Conservation (phyloP, 2,797 vertebrate genomes). For the Anisognathus igniventris region DNA sequence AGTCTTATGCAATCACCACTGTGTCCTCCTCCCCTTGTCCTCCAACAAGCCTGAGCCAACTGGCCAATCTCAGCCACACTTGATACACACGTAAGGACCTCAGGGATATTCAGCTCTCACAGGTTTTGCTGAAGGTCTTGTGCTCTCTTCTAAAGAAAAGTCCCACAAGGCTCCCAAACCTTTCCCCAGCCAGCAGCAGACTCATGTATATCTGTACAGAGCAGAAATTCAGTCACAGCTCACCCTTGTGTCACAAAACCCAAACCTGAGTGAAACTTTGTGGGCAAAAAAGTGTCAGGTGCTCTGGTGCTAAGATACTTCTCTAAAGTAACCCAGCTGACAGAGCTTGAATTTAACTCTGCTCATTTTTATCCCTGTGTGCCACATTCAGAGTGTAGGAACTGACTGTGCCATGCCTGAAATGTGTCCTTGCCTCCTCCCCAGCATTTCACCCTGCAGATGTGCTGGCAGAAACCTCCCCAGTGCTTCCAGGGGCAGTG, state of each 20-base stretch:
- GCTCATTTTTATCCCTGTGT: neutral
- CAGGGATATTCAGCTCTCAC: neutral
- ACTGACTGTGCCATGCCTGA: neutral
- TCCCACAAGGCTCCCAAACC: neutral
- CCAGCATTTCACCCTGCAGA: neutral
- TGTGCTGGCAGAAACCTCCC: neutral
- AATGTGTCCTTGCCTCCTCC: neutral
- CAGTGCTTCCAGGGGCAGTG: neutral
- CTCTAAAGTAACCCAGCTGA: neutral
- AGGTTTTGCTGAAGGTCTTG: neutral
- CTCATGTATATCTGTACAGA: rapidly evolving
- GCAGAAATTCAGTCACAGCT: neutral
- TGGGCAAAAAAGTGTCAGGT: neutral
- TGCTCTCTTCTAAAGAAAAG: slow-evolving; percentile 4
- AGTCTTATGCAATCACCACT: slow-evolving; percentile 30
- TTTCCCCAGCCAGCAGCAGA: neutral
- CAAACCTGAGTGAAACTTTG: neutral
- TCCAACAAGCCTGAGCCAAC: neutral
- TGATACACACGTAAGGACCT: neutral
- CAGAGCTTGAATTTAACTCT: neutral
- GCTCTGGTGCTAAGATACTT: neutral
- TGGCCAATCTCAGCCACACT: slow-evolving; percentile 48
- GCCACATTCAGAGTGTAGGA: neutral
- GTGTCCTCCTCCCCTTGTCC: slow-evolving; percentile 51
- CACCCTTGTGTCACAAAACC: neutral